Evolutionary conservation across 2,797 vertebrate species (phyloP).

Genomic region (Rhinophrynus dorsalis): DNA sequence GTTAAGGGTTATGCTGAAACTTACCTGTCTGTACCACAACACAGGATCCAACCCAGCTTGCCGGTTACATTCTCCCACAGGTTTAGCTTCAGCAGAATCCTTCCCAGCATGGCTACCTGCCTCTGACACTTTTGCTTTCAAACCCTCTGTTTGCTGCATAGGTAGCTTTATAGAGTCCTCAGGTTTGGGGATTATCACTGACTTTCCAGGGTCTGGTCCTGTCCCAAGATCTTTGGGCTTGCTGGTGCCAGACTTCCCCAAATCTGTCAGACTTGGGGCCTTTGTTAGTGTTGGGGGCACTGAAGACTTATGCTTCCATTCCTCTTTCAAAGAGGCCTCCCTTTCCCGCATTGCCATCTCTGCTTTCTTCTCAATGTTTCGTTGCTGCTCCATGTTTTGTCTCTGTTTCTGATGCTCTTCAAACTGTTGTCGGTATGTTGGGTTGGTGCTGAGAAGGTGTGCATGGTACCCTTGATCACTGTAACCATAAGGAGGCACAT

Average conservation of each 20-base stretch:
- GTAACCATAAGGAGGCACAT: constrained; percentile 93
- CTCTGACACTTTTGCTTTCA: constrained; percentile 92
- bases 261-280: constrained; percentile 86
- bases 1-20: not conserved
- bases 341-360: constrained; percentile 87
- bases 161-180: constrained; percentile 84
- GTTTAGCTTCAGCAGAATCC: constrained; percentile 79
- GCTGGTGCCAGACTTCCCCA: constrained; percentile 81
- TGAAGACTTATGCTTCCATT: constrained; percentile 94
- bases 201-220: constrained; percentile 82
- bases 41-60: constrained; percentile 85
- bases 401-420: constrained; percentile 90
- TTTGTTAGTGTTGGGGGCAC: constrained; percentile 91
- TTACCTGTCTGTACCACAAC: constrained; percentile 96
- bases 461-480: constrained; percentile 93
- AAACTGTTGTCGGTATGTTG: constrained; percentile 89
- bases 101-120: constrained; percentile 82
- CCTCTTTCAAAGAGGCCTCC: constrained; percentile 83
- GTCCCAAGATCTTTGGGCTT: constrained; percentile 82
- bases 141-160: constrained; percentile 81
- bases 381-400: constrained; percentile 87
- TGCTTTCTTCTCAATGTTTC: constrained; percentile 85
- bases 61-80: constrained; percentile 77
- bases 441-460: constrained; percentile 90
- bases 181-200: constrained; percentile 85